Conservation (phyloP, 2,888 invertebrate genomes). For the Megalurothrips usitatus region DNA sequence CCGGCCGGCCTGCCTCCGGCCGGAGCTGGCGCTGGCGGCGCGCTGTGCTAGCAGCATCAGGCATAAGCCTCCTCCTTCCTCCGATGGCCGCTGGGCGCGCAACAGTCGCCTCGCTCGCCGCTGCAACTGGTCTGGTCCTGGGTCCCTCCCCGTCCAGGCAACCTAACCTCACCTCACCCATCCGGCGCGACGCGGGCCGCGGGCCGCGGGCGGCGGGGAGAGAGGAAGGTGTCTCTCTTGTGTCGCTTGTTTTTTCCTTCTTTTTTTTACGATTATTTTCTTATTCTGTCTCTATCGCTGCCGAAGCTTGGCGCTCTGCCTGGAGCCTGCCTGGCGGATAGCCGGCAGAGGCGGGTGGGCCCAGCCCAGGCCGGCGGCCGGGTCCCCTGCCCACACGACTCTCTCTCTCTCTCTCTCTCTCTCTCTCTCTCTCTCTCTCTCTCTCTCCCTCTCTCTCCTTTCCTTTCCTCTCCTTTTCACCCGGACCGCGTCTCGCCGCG, state of each 20-base stretch:
- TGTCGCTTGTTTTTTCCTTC: conserved; percentile 10
- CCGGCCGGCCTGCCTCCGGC: background rate
- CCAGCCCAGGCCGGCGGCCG: background rate
- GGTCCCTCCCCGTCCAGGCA: background rate
- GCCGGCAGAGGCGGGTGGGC: background rate
- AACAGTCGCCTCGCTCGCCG: background rate
- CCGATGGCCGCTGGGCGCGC: conserved; percentile 6
- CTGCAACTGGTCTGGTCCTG: background rate
- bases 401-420: background rate
- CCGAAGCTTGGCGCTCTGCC: conserved; percentile 1
- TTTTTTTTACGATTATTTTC: conserved; percentile 24
- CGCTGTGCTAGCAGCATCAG: background rate
- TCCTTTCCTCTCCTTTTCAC: background rate
- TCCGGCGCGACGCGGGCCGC: background rate
- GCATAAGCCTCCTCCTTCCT: conserved; percentile 25
- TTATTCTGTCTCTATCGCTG: conserved; percentile 26
- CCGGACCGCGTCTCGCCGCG: background rate
- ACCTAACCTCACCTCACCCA: conserved; percentile 8
- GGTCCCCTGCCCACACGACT: background rate
- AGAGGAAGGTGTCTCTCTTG: background rate
- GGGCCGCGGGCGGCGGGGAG: background rate
- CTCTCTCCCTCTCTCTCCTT: background rate
- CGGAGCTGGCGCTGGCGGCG: background rate
- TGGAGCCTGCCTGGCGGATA: conserved; percentile 11
- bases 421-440: background rate